Evolutionary conservation across 2,888 invertebrate species (phyloP).

Genomic region (Xestia xanthographa): DNA sequence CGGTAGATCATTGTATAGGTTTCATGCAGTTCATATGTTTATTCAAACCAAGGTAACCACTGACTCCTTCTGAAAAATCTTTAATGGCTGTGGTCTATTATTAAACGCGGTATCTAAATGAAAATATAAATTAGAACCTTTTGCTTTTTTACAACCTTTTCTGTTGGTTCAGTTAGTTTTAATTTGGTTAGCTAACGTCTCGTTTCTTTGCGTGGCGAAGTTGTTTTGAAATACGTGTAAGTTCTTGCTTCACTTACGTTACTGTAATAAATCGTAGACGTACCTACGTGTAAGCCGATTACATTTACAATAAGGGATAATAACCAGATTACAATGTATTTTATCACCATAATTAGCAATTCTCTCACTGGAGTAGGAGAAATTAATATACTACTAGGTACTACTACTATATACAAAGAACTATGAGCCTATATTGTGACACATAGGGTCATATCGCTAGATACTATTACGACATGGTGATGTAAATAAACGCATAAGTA

Average conservation of each 20-base stretch:
- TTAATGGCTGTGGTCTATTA: not conserved
- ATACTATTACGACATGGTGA: slow-evolving; percentile 54
- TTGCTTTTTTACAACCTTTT: not conserved
- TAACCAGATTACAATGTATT: slow-evolving; percentile 30
- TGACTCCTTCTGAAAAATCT: not conserved
- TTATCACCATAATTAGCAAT: slow-evolving; percentile 19
- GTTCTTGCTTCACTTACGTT: not conserved
- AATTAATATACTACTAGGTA: too few species aligned
- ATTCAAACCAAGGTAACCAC: not conserved
- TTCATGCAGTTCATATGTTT: not conserved
- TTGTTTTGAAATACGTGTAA: too few species aligned
- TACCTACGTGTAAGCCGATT: too few species aligned
- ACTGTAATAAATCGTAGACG: not conserved
- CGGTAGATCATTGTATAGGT: not conserved
- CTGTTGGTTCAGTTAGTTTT: not conserved
- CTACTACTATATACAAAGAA: slow-evolving; percentile 25
- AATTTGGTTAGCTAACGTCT: not conserved
- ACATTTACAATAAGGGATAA: not conserved
- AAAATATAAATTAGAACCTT: not conserved
- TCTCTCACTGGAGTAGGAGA: slow-evolving; percentile 6
- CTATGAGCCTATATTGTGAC: slow-evolving; percentile 20
- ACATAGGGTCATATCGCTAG: slow-evolving; percentile 24
- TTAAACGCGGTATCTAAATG: not conserved
- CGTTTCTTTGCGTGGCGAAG: not conserved
- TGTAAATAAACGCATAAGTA: slow-evolving; percentile 53